A percentile compares a stretch with the other conserved stretches of the same genome.
Evolutionary conservation across 2,888 invertebrate species (phyloP).

Genomic region (Melikaiella ostensackeni): DNA sequence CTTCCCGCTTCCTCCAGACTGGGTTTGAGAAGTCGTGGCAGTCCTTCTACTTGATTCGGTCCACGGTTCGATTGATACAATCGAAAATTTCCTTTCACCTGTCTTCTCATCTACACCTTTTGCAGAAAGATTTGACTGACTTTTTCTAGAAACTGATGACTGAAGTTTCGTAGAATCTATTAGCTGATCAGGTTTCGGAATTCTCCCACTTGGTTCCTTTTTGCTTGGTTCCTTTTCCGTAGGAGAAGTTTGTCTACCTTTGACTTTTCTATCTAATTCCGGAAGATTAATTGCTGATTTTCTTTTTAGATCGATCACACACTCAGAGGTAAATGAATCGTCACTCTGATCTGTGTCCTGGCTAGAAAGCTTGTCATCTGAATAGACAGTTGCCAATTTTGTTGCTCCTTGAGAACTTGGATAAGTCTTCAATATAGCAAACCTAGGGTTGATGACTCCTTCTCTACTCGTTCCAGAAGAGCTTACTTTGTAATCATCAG

Average conservation of each 20-base stretch:
- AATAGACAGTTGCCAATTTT: conserved; percentile 25
- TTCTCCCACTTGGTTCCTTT: neutral
- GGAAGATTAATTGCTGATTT: conserved; percentile 12
- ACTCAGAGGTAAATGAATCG: conserved; percentile 18
- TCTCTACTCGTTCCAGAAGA: neutral
- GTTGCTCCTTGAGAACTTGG: conserved; percentile 22
- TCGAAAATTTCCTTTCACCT: conserved; percentile 49
- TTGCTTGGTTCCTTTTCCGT: neutral
- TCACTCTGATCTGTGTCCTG: conserved; percentile 21
- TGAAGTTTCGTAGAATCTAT: neutral
- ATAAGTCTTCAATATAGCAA: conserved; percentile 2
- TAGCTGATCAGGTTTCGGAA: neutral
- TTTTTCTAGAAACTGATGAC: neutral
- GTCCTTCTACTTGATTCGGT: conserved; percentile 51
- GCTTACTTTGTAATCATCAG: neutral
- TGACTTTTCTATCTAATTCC: neutral
- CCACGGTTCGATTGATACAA: conserved; percentile 56
- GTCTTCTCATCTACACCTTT: conserved; percentile 14
- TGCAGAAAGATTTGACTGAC: neutral
- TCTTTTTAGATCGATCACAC: conserved; percentile 8
- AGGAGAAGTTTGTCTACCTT: neutral
- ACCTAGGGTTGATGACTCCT: conserved; percentile 21
- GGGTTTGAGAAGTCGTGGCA: conserved; percentile 53
- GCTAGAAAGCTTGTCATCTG: conserved; percentile 23
- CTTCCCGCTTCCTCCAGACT: conserved; percentile 46